Evolutionary conservation across 1,140 invertebrate genomes (phyloP).

Genomic region (Camponotus floridanus): DNA sequence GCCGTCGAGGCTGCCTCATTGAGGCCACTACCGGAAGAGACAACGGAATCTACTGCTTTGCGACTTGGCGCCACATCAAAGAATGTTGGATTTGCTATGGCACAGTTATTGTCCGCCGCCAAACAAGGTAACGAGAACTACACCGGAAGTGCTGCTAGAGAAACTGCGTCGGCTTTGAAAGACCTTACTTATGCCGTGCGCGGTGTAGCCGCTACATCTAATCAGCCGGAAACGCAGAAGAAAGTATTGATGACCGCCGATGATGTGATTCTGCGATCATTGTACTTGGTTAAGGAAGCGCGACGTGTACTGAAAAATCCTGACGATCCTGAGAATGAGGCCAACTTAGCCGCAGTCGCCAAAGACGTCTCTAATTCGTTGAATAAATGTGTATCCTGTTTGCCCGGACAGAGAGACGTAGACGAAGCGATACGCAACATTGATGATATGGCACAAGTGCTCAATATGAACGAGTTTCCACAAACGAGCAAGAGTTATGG

Average conservation of each 20-base stretch:
- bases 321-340: slow-evolving; percentile 87
- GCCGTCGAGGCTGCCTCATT: slow-evolving; percentile 91
- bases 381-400: slow-evolving; percentile 91
- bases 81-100: slow-evolving; percentile 89
- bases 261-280: slow-evolving; percentile 92
- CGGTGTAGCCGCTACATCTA: slow-evolving; percentile 90
- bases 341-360: slow-evolving; percentile 88
- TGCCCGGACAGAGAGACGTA: slow-evolving; percentile 96
- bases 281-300: slow-evolving; percentile 93
- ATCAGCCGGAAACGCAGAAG: slow-evolving; percentile 88
- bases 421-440: slow-evolving; percentile 95
- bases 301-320: slow-evolving; percentile 89
- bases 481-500: slow-evolving; percentile 91
- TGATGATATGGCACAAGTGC: slow-evolving; percentile 90
- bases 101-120: slow-evolving; percentile 94
- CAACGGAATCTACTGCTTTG: slow-evolving; percentile 91
- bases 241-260: slow-evolving; percentile 91
- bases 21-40: slow-evolving; percentile 95
- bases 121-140: slow-evolving; percentile 94
- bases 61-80: slow-evolving; percentile 90
- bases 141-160: slow-evolving; percentile 93
- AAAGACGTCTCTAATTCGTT: slow-evolving; percentile 89
- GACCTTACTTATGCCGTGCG: slow-evolving; percentile 91
- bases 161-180: slow-evolving; percentile 92
- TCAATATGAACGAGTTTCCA: slow-evolving; percentile 91